Conservation (phyloP, 2,113 vertebrate species). For the Eira barbara region DNA sequence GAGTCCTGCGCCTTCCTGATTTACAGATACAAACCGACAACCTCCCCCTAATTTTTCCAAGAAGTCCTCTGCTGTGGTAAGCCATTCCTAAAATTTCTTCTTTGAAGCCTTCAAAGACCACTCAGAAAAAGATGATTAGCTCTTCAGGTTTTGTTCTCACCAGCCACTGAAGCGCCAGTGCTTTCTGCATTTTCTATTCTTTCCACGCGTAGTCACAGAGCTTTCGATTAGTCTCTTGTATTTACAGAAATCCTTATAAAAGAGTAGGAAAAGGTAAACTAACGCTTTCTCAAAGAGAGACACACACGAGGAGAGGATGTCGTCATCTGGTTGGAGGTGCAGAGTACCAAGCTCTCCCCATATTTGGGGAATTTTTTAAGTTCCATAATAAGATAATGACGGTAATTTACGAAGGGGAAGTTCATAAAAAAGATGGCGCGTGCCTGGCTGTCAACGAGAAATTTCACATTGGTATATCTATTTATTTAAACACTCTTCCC, state of each 20-base stretch:
- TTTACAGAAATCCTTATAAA: constrained; percentile 28
- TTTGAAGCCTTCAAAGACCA: background rate
- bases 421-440: background rate
- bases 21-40: background rate
- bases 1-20: background rate
- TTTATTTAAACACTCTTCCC: constrained; percentile 24
- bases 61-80: background rate
- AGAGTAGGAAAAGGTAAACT: background rate
- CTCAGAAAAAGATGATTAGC: background rate
- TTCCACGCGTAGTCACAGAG: background rate
- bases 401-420: background rate
- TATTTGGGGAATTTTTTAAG: background rate
- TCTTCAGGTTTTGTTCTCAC: background rate
- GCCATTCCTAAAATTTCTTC: background rate
- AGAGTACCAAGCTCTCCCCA: background rate
- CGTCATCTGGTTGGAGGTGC: background rate
- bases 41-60: background rate
- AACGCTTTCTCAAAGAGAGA: background rate
- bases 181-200: background rate
- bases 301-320: background rate
- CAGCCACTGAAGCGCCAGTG: background rate
- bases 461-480: background rate
- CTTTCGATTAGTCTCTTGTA: background rate
- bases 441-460: background rate
- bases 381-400: background rate